Evolutionary conservation across 2,797 vertebrate genomes (phyloP), one percentile per base, ranked within the genome.

Genomic region (Acanthiza pusilla): DNA sequence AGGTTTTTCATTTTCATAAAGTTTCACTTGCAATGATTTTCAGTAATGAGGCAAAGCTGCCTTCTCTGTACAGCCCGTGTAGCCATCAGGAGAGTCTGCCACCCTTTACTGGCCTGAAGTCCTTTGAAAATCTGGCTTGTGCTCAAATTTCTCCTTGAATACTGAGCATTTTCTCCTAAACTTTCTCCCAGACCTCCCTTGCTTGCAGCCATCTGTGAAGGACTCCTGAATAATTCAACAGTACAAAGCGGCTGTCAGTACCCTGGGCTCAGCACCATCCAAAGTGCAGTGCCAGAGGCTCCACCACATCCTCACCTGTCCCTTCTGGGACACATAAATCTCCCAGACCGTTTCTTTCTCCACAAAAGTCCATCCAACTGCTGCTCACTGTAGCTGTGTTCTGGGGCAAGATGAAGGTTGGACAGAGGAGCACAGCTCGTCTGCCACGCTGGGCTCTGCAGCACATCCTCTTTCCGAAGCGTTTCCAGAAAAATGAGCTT

Each of bases 211-310:
- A 79, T 82, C 85, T 92, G 68, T 94, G 94, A 95, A 91, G 72
- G 60, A 79, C 55, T 89, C 36, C 67, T 92, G 78, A 94, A 96
- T 95, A 94, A 92, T 91, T 94, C 78, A 89, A 8, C 5, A 79
- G 43, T 43, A 76, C 88, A 91, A 91, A 91, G 60, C 1, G 7
- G 30, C 82, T 85, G 71, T 82, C 67, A 67, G 47, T 48, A 43
- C 58, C 43, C 77, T 75, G 20, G 6, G 40, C 62, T 93, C 42
- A 61, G n/a, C 6, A 2, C 38, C n/a, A 30, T 29, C 74, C 74
- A 53, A 65, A 78, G 82, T 0, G 0, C 22, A 60, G 21, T 25
- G 72, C 71, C 42, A 58, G 38, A 66, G 36, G 60, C 87, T 91
- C 36, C 57, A 29, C 23, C 42, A 68, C 36, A 63, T 53, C 74